Conservation (phyloP, 1,140 invertebrate species). For the Cotesia glomerata region DNA sequence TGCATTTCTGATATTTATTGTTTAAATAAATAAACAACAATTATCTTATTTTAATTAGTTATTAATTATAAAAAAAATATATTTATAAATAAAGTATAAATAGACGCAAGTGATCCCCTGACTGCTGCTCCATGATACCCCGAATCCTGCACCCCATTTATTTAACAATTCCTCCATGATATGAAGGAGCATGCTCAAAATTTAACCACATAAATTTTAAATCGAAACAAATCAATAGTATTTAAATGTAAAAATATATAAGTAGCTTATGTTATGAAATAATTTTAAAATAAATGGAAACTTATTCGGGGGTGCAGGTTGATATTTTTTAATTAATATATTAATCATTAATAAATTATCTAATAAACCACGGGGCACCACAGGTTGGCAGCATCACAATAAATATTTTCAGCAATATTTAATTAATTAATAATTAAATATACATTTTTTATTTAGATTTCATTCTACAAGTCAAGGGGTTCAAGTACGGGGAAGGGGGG, state of each 20-base stretch:
- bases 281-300: conserved; percentile 12
- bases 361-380: conserved; percentile 34
- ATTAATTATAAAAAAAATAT: background rate
- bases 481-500: conserved; percentile 62
- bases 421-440: background rate
- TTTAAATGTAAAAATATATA: no score
- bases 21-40: background rate
- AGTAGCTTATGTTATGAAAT: conserved; percentile 8
- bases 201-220: no score
- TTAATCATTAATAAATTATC: conserved; percentile 13
- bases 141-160: no score
- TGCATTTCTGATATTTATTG: background rate
- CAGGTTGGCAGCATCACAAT: conserved; percentile 26
- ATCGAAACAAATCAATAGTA: background rate
- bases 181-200: no score
- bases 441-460: conserved; percentile 10
- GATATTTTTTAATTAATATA: conserved; percentile 9
- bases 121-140: conserved; percentile 4
- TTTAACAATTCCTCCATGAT: no score
- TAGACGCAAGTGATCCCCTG: background rate
- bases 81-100: background rate
- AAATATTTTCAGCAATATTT: background rate
- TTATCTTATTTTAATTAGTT: no score
- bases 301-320: conserved; percentile 28
- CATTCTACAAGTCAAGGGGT: conserved; percentile 44